Percentiles rank a stretch among this genome's conserved stretches.
phyloP scores from a whole-genome alignment of 2,113 vertebrate species.

The Rattus norvegicus region GRCr8 NC_086020.1:153156001-153156500 shows the following conservation, averaged over 20 bases:
- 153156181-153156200: background rate
- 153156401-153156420: background rate
- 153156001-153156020: background rate
- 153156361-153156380: background rate
- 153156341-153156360: background rate
- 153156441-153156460: background rate
- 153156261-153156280: background rate
- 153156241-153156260: background rate
- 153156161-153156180: too few relatives aligned
- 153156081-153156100: background rate
- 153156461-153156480: background rate
- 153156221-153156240: background rate
- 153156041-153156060: background rate
- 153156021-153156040: slow-evolving; percentile 27
- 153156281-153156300: background rate
- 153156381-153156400: background rate
- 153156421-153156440: background rate
- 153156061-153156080: background rate
- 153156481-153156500: background rate
- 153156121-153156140: background rate
- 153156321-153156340: background rate
- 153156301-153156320: background rate
- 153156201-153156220: background rate
- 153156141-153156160: background rate
- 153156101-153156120: background rate